Evolutionary conservation across 2,888 invertebrate species (phyloP).

Genomic region (Xylota segnis): DNA sequence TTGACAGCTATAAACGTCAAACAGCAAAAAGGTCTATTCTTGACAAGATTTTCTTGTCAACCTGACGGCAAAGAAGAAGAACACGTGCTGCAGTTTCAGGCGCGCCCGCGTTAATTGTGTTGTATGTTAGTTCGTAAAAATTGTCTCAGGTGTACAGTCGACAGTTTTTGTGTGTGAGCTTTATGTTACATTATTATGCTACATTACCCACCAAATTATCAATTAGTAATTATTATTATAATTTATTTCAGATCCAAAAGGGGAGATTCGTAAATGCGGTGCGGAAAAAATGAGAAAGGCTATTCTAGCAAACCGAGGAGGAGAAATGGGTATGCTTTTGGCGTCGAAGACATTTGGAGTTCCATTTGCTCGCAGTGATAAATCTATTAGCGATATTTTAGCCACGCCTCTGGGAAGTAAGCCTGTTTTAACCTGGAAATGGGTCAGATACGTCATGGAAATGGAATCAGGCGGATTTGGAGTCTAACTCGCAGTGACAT

Average conservation of each 20-base stretch:
- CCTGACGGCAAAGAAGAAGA: conserved; percentile 28
- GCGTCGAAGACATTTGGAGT: conserved; percentile 58
- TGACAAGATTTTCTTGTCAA: conserved; percentile 24
- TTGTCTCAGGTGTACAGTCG: conserved; percentile 17
- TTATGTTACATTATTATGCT: conserved; percentile 26
- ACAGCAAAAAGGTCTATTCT: too few species aligned
- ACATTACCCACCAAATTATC: conserved; percentile 40
- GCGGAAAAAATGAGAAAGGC: conserved; percentile 41
- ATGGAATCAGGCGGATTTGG: too few species aligned
- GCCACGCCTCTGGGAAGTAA: conserved; percentile 56
- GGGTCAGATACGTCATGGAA: conserved; percentile 57
- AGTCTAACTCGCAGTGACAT: too few species aligned
- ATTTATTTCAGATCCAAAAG: conserved; percentile 39
- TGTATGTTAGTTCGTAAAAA: not conserved
- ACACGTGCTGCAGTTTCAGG: conserved; percentile 23
- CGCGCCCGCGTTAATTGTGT: conserved; percentile 9
- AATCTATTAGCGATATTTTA: conserved; percentile 39
- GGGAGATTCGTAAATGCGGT: conserved; percentile 47
- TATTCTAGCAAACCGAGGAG: too few species aligned
- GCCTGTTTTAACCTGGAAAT: too few species aligned
- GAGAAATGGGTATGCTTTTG: too few species aligned
- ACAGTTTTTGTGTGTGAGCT: conserved; percentile 3
- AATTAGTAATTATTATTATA: conserved; percentile 29
- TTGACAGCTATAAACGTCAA: too few species aligned
- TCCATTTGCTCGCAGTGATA: conserved; percentile 44